Evolutionary conservation across 2,113 vertebrate genomes (phyloP).

Genomic region (Cyprinodon variegatus): DNA sequence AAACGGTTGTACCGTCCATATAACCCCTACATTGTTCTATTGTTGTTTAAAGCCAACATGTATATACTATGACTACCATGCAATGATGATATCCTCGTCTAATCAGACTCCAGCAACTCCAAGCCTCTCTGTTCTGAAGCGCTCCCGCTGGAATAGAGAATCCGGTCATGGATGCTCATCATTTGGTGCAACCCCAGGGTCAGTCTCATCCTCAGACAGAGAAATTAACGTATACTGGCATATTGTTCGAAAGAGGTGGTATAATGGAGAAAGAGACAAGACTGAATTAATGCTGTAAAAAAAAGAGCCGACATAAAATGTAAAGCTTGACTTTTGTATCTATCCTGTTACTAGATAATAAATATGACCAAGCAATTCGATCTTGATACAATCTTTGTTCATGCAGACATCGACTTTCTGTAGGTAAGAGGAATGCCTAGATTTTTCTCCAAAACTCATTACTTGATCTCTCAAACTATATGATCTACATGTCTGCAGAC

Average conservation of each 20-base stretch:
- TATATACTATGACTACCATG: too few relatives aligned
- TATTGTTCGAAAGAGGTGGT: not conserved
- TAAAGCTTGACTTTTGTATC: not conserved
- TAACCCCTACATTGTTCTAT: too few relatives aligned
- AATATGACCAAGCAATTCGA: too few relatives aligned
- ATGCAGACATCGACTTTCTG: not conserved
- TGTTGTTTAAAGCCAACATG: too few relatives aligned
- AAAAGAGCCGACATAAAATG: not conserved
- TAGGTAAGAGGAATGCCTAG: not conserved
- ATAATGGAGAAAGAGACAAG: not conserved
- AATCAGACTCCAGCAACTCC: too few relatives aligned
- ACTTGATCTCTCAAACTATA: not conserved
- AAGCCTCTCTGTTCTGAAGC: too few relatives aligned
- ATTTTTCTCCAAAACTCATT: not conserved
- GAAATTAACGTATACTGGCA: not conserved
- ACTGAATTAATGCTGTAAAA: not conserved
- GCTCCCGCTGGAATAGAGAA: too few relatives aligned
- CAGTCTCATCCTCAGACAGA: not conserved
- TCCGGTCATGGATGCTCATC: too few relatives aligned
- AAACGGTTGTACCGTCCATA: too few relatives aligned
- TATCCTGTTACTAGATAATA: too few relatives aligned
- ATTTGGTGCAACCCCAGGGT: not conserved
- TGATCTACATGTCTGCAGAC: not conserved
- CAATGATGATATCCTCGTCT: too few relatives aligned
- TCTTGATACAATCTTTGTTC: too few relatives aligned